These are phyloP conservation scores for human DNA, from an alignment of 2,113 vertebrate genomes.

Conservation along the genomic window GRCh38 chr5:160697501-160698000, in stretches of 20 bases:
- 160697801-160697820: not conserved
- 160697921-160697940: not conserved
- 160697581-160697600: not conserved
- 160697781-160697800: constrained; percentile 14
- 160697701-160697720: constrained; percentile 3
- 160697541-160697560: constrained; percentile 42
- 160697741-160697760: constrained; percentile 57
- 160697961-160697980: not conserved
- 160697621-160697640: not conserved
- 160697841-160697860: not conserved
- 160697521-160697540: constrained; percentile 57
- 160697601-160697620: not conserved
- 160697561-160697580: constrained; percentile 20
- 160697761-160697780: constrained; percentile 30
- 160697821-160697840: not conserved
- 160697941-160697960: not conserved
- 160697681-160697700: constrained; percentile 29
- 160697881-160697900: not conserved
- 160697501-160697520: constrained; percentile 59
- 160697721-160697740: constrained; percentile 33
- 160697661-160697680: not conserved
- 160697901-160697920: not conserved
- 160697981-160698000: not conserved
- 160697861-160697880: not conserved
- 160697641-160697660: not conserved